Evolutionary conservation across 2,797 vertebrate genomes (phyloP).

Genomic region (Spizella passerina): DNA sequence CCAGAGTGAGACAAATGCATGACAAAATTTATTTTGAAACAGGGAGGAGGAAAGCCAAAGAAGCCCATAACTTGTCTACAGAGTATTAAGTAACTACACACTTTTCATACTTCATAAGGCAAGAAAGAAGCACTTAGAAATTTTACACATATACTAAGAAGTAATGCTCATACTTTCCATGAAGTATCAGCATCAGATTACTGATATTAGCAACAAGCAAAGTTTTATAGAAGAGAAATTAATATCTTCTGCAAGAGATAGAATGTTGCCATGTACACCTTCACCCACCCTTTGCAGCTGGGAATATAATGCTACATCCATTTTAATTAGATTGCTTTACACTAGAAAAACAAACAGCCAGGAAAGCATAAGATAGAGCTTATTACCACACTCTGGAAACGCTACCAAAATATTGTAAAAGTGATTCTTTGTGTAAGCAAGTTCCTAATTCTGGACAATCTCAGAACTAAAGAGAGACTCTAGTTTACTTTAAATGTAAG

Average conservation of each 20-base stretch:
- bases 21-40: conserved; percentile 9
- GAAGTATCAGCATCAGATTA: neutral
- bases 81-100: neutral
- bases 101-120: neutral
- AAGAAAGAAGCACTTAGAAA: neutral
- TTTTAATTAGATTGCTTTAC: neutral
- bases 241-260: neutral
- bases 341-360: neutral
- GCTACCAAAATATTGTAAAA: neutral
- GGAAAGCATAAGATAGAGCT: neutral
- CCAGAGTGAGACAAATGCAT: neutral
- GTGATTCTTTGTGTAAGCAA: neutral
- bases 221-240: neutral
- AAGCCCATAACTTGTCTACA: neutral
- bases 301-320: neutral
- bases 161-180: neutral
- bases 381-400: neutral
- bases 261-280: neutral
- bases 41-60: neutral
- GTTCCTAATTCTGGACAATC: neutral
- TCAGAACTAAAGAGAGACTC: neutral
- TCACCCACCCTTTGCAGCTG: neutral
- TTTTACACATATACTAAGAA: neutral
- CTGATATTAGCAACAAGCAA: neutral
- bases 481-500: neutral